Evolutionary conservation across 2,113 vertebrate genomes (phyloP), one percentile per base, ranked within the genome.

Genomic region (Xiphias gladius): DNA sequence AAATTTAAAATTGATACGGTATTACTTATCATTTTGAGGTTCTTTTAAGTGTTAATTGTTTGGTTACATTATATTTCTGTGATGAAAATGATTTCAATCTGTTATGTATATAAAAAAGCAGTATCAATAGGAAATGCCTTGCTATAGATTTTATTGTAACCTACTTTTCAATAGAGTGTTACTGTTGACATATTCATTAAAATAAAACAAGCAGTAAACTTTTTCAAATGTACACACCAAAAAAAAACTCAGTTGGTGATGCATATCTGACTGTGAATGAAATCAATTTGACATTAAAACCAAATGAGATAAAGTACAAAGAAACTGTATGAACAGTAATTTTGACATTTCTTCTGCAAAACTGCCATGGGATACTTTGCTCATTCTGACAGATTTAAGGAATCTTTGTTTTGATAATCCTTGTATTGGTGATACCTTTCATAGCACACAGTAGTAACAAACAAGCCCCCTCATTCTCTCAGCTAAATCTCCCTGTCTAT

Each of bases 341-440:
- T 87, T 70, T 89, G 85, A 84, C 88, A 50, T 87, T 80, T 84
- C 65, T 61, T 61, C 58, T 9, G 57, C 71, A 59, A 85, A 90
- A 93, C 4, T 28, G 81, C 91, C 85, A 84, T 52, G 81, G 88
- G 92, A 90, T 78, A 84, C 73, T 91, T 87, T 58, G 69, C 69
- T 91, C 82, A 82, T 64, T 26, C 65, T 89, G 91, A 90, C 91
- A 91, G 84, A 83, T 89, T 86, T 55, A 82, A 73, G 50, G 85
- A 91, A 91, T 91, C 89, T 91, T 90, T 91, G 89, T 90, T 92
- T 92, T 90, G 88, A 89, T 92, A 91, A 93, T 91, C 88, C 86
- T 76, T 48, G 79, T 90, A 86, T 88, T 90, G 88, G 81, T 88
- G 90, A 80, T 91, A 91, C 91, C 92, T 93, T 91, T 92, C 93